phyloP scores from a whole-genome alignment of 2,888 invertebrate species.

The Auanema freiburgensis region DNA sequence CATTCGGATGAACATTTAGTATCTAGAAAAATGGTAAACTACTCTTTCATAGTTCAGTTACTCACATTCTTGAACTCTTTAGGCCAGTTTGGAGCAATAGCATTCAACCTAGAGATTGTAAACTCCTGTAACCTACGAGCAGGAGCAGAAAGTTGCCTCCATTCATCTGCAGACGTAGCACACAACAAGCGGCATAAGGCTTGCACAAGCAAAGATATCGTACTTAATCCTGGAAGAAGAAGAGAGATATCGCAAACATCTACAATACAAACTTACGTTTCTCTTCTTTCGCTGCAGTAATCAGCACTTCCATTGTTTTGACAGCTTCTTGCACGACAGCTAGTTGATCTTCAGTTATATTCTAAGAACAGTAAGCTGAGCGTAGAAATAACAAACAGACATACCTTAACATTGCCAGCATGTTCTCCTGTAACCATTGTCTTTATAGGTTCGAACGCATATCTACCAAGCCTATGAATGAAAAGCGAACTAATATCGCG shows the following conservation, averaged over 20 bases:
- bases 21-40: constrained; percentile 66
- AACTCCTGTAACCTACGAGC: constrained; percentile 75
- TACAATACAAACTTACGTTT: constrained; percentile 65
- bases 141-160: constrained; percentile 67
- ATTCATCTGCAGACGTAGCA: constrained; percentile 68
- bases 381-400: neutral
- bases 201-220: constrained; percentile 86
- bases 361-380: constrained; percentile 50
- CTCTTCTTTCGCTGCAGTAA: constrained; percentile 77
- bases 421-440: constrained; percentile 13
- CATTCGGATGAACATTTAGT: constrained; percentile 81
- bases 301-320: constrained; percentile 77
- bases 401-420: constrained; percentile 6
- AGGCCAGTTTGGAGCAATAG: constrained; percentile 73
- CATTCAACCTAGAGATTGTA: constrained; percentile 84
- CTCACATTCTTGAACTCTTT: constrained; percentile 44
- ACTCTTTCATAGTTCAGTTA: neutral
- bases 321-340: constrained; percentile 77
- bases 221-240: constrained; percentile 77
- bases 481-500: constrained; percentile 71
- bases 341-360: constrained; percentile 74
- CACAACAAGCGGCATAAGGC: constrained; percentile 83
- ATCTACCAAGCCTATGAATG: constrained; percentile 28
- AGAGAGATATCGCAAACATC: constrained; percentile 71
- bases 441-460: constrained; percentile 14